phyloP scores from a whole-genome alignment of 2,797 vertebrate genomes.

The Pantherophis vulpinus region DNA sequence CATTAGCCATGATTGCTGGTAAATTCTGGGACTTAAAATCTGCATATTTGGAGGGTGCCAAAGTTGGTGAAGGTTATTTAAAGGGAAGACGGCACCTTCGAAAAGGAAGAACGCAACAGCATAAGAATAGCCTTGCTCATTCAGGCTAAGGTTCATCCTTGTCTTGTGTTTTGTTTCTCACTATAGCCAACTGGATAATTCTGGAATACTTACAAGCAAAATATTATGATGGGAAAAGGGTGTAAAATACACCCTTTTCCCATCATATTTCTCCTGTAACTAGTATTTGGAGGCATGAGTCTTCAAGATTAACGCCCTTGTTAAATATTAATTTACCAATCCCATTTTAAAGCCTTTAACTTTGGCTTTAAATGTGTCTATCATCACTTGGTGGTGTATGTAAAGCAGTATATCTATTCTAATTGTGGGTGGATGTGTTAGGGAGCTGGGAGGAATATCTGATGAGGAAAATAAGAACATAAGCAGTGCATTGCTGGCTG shows the following conservation, averaged over 20 bases:
- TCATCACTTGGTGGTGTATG: background rate
- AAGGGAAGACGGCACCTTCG: background rate
- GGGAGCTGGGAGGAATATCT: background rate
- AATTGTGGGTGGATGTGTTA: background rate
- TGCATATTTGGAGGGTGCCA: background rate
- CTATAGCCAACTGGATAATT: background rate
- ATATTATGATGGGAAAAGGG: no score
- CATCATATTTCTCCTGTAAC: background rate
- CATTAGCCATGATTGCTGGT: background rate
- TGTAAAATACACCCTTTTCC: background rate
- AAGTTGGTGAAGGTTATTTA: background rate
- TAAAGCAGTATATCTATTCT: background rate
- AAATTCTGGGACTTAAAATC: background rate
- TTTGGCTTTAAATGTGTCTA: background rate
- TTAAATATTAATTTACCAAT: background rate
- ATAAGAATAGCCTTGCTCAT: background rate
- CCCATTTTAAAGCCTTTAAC: background rate
- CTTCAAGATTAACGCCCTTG: background rate
- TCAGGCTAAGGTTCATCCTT: background rate
- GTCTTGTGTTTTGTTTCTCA: background rate
- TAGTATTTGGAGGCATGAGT: background rate
- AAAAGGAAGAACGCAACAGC: background rate
- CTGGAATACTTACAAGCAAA: background rate
- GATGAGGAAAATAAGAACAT: background rate
- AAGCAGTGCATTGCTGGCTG: background rate